A percentile compares a stretch with the other conserved stretches of the same genome.
phyloP scores from a whole-genome alignment of 1,140 invertebrate genomes.

The Leptinotarsa lineolata region DNA sequence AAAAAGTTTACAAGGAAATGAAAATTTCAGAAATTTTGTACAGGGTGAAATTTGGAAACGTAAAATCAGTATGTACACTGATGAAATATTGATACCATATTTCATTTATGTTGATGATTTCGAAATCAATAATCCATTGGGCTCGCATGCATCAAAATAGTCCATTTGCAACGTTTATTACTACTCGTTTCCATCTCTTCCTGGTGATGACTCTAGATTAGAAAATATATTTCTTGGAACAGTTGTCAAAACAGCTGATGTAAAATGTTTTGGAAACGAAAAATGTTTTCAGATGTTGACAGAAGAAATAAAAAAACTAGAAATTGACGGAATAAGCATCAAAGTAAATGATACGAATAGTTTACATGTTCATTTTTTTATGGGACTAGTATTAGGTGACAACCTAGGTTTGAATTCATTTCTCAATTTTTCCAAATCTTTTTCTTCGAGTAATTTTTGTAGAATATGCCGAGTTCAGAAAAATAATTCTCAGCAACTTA shows the following conservation, averaged over 20 bases:
- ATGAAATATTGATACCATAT: constrained; percentile 46
- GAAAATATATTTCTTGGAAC: constrained; percentile 49
- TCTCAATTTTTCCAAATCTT: constrained; percentile 45
- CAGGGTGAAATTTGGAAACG: constrained; percentile 47
- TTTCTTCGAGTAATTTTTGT: constrained; percentile 48
- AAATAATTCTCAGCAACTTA: constrained; percentile 31
- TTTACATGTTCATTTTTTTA: constrained; percentile 41
- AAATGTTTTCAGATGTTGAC: constrained; percentile 44
- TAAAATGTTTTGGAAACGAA: constrained; percentile 12
- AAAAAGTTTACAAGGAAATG: constrained; percentile 22
- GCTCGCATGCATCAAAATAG: constrained; percentile 44
- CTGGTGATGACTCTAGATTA: constrained; percentile 40
- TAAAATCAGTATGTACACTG: constrained; percentile 18
- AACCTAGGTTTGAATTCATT: constrained; percentile 48
- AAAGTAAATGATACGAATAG: constrained; percentile 19
- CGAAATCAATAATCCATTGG: constrained; percentile 51
- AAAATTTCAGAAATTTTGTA: constrained; percentile 45
- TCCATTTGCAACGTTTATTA: constrained; percentile 50
- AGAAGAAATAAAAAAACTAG: constrained; percentile 46
- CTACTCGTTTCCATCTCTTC: constrained; percentile 43
- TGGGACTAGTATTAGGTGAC: constrained; percentile 46
- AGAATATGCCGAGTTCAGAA: constrained; percentile 42
- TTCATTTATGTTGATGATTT: constrained; percentile 38
- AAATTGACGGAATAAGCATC: constrained; percentile 43
- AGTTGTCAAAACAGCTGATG: constrained; percentile 43